Percentiles rank a stretch among this genome's conserved stretches.
Evolutionary conservation across 2,113 vertebrate species (phyloP).

Genomic region (Oryzias melastigma): DNA sequence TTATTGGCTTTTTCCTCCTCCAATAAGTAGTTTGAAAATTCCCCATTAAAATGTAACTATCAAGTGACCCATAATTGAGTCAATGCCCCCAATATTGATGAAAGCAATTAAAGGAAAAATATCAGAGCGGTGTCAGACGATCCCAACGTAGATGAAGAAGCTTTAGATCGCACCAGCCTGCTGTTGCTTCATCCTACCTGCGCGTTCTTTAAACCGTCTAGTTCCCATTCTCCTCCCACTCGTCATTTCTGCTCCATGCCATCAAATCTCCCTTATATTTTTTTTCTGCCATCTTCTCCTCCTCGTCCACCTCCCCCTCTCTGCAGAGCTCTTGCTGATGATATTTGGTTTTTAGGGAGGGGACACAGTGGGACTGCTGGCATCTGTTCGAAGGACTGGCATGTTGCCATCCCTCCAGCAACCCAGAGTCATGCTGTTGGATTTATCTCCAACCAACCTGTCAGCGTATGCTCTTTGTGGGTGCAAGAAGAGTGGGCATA

Average conservation of each 20-base stretch:
- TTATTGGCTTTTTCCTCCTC: no score
- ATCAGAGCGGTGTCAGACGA: no score
- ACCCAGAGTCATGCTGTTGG: conserved; percentile 52
- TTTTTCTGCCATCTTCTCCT: conserved; percentile 12
- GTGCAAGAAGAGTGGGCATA: conserved; percentile 48
- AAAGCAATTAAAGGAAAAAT: no score
- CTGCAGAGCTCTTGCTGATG: conserved; percentile 33
- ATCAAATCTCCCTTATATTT: conserved; percentile 32
- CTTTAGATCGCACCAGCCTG: neutral
- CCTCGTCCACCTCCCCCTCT: conserved; percentile 16
- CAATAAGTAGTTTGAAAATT: no score
- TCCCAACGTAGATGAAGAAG: neutral
- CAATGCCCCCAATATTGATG: no score
- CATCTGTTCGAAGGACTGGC: conserved; percentile 59
- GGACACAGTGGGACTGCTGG: conserved; percentile 54
- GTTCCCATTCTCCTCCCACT: neutral
- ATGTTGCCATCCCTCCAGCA: conserved; percentile 52
- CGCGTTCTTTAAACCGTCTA: conserved; percentile 14
- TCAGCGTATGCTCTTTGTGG: conserved; percentile 67
- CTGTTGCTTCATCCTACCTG: neutral
- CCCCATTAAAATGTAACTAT: no score
- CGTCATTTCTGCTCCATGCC: conserved; percentile 2
- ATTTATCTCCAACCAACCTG: conserved; percentile 66
- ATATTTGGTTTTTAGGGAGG: conserved; percentile 42
- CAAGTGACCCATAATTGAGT: no score